These are phyloP conservation scores for Caranx ignobilis DNA, from an alignment of 2,113 vertebrate species.

Conservation along the genomic window DNA sequence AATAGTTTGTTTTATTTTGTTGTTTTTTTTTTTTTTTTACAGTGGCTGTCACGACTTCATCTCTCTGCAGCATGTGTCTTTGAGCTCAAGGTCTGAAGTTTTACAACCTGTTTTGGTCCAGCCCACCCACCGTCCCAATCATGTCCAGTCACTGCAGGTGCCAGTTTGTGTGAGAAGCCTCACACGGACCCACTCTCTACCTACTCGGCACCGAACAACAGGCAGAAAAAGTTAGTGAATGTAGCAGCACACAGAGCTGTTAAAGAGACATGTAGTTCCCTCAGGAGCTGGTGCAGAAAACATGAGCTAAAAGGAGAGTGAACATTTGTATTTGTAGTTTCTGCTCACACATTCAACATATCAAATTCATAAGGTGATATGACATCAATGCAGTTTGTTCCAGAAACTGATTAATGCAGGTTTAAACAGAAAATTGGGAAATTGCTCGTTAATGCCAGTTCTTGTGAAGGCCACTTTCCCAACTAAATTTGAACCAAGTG, in stretches of 20 bases:
- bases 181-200: no score
- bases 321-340: not conserved
- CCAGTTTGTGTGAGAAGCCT: no score
- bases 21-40: no score
- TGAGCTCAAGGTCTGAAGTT: no score
- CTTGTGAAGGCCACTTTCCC: not conserved
- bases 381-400: not conserved
- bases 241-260: not conserved
- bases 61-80: no score
- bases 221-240: conserved; percentile 1
- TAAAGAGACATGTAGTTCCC: not conserved
- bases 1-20: not conserved
- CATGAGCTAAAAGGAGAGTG: not conserved
- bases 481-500: conserved; percentile 8
- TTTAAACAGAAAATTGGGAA: conserved; percentile 18
- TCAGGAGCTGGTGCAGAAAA: not conserved
- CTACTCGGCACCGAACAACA: not conserved
- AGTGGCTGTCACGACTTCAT: no score
- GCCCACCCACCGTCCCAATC: no score
- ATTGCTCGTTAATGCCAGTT: not conserved
- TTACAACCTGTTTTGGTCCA: no score
- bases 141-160: no score
- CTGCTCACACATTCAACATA: no score
- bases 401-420: not conserved
- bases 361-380: no score